Conservation (phyloP, 2,113 vertebrate species). For the Anguilla rostrata region DNA sequence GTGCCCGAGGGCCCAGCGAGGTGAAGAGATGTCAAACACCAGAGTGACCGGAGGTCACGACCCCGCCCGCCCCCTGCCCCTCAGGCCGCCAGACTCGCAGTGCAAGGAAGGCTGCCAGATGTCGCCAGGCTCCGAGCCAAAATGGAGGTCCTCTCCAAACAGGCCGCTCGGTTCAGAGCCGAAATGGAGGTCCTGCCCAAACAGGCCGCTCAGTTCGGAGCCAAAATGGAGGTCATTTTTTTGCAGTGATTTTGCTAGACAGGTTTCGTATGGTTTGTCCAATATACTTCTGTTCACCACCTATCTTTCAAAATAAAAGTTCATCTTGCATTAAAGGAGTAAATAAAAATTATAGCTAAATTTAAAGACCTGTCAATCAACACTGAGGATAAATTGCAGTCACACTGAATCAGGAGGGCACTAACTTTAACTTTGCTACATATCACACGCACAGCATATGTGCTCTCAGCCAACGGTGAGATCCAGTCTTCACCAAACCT, state of each 20-base stretch:
- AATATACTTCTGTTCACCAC: background rate
- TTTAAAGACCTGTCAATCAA: background rate
- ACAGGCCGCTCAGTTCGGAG: background rate
- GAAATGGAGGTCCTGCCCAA: background rate
- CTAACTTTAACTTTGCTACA: background rate
- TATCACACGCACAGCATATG: background rate
- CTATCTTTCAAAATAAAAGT: background rate
- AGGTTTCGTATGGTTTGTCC: too few relatives aligned
- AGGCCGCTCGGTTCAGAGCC: background rate
- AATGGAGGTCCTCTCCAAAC: background rate
- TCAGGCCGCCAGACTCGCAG: background rate
- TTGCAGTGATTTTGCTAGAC: background rate
- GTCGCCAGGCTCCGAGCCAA: constrained; percentile 9
- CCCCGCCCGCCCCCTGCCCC: background rate
- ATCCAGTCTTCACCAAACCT: background rate
- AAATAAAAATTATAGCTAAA: background rate
- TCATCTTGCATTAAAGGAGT: background rate
- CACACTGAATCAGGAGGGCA: background rate
- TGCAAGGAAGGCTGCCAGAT: constrained; percentile 2
- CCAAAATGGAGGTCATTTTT: background rate
- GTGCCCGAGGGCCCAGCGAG: background rate
- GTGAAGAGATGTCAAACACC: constrained; percentile 10
- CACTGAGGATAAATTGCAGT: background rate
- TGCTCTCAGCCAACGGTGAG: background rate
- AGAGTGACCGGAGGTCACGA: background rate